These are phyloP conservation scores for Aphelinus atriplicis DNA, from an alignment of 1,140 invertebrate genomes.

Conservation along the genomic window DNA sequence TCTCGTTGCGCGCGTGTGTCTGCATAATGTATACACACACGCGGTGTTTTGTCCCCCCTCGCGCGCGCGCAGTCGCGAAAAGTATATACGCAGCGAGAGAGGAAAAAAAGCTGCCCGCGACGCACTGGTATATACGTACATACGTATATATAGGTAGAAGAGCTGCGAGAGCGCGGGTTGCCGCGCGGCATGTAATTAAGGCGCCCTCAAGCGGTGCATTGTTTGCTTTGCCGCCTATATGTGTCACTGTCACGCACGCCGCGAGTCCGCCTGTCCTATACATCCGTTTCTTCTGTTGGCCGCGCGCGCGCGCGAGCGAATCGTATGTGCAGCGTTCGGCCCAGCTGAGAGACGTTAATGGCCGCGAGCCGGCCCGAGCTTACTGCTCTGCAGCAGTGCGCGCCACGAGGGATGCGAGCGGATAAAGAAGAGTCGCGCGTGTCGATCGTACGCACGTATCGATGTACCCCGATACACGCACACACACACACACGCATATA, in stretches of 20 bases:
- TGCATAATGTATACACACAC: too few relatives aligned
- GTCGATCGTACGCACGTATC: too few relatives aligned
- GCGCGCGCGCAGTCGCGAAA: too few relatives aligned
- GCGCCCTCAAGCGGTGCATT: conserved; percentile 56
- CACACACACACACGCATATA: neutral
- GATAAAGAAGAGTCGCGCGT: too few relatives aligned
- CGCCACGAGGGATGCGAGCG: too few relatives aligned
- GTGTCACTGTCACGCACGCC: conserved; percentile 58
- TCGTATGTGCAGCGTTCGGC: neutral
- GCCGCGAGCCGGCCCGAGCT: conserved; percentile 4
- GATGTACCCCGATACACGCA: neutral
- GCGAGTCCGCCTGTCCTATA: conserved; percentile 49
- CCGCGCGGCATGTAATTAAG: conserved; percentile 55
- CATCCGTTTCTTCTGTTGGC: conserved; percentile 48
- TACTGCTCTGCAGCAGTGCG: too few relatives aligned
- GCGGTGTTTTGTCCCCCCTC: too few relatives aligned
- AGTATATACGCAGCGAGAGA: too few relatives aligned
- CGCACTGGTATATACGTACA: too few relatives aligned
- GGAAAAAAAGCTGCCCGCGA: too few relatives aligned
- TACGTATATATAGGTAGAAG: too few relatives aligned
- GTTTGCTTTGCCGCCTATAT: conserved; percentile 59
- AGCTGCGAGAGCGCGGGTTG: neutral
- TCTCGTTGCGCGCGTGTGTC: too few relatives aligned
- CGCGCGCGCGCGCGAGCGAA: conserved; percentile 7
- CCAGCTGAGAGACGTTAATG: conserved; percentile 40